Base-by-base conservation (phyloP, 1,140 invertebrate species). In the Saccostrea glomerata region DNA sequence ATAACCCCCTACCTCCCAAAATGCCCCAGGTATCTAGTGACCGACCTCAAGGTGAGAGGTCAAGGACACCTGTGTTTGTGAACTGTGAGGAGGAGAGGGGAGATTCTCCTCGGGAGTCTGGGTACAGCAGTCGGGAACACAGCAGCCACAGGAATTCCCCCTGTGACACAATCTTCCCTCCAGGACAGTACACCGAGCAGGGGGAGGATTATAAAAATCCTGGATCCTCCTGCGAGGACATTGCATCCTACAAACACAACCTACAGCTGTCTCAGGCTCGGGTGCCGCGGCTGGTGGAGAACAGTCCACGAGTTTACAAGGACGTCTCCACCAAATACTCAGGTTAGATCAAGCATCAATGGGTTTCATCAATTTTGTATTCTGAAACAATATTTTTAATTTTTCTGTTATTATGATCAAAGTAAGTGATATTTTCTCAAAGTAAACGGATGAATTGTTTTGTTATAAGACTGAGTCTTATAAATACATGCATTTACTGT, bases 231-330 rank as follows among this genome's bases (percentile, higher is more conserved):
- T 94, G 92, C 90, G 93, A 94, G 36, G 94, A 95, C 73, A 90
- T 93, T 30, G 92, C 92, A 9, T 91, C 92, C 86, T 93, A 91
- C 87, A 93, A 94, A 90, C 91, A 84, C 23, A 87, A 86, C 54
- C 77, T 85, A 73, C 40, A 90, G 87, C 93, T 94, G 55, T 94
- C 94, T 2, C 87, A 90, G 0, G 94, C 94, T 13, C 94, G 94
- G 66, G 92, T 94, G 23, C 94, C 94, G 12, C 94, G 94, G 88
- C 94, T 93, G 12, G 93, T 94, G 73, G 94, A 95, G 84, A 94
- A 93, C 91, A 94, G 94, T 17, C 94, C 92, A 83, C 90, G 93
- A 12, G 92, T 93, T 82, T 92, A 92, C 82, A 86, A 92, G 87
- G 94, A 94, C 40, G 90, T 90, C 89, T 85, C 84, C 6, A 83